Conservation (phyloP, 2,888 invertebrate genomes). For the Lepidochitona cinerea region DNA sequence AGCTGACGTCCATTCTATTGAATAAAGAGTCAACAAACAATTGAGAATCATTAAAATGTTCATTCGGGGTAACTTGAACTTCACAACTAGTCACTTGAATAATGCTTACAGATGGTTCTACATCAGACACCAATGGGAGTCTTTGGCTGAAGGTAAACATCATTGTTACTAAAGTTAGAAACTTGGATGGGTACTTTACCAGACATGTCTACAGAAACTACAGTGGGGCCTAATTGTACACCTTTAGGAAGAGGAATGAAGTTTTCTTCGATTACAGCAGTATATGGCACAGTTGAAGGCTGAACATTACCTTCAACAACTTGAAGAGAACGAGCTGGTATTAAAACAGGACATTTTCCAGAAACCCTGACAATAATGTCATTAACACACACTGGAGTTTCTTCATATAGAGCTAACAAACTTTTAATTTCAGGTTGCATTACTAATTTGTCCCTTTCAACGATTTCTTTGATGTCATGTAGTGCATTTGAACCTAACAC, state of each 20-base stretch:
- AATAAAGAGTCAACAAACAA: too few relatives aligned
- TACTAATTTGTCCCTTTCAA: background rate
- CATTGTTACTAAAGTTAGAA: background rate
- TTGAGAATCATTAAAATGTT: too few relatives aligned
- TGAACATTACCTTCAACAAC: background rate
- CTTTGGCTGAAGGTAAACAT: background rate
- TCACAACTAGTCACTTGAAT: too few relatives aligned
- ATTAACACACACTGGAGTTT: too few relatives aligned
- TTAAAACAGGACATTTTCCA: background rate
- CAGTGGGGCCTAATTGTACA: background rate
- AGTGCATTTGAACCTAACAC: background rate
- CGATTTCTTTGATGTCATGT: background rate
- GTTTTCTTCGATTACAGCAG: constrained; percentile 1
- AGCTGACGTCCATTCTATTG: too few relatives aligned
- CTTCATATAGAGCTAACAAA: background rate
- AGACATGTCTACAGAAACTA: background rate
- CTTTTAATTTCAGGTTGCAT: too few relatives aligned
- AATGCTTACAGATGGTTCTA: background rate
- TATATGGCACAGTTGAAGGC: background rate
- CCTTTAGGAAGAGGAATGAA: background rate
- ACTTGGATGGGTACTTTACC: background rate
- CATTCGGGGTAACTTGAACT: too few relatives aligned
- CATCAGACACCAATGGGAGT: background rate
- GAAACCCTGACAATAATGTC: background rate
- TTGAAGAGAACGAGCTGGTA: background rate